These are phyloP conservation scores for Pteria penguin DNA, from an alignment of 2,888 invertebrate genomes.

Conservation along the genomic window DNA sequence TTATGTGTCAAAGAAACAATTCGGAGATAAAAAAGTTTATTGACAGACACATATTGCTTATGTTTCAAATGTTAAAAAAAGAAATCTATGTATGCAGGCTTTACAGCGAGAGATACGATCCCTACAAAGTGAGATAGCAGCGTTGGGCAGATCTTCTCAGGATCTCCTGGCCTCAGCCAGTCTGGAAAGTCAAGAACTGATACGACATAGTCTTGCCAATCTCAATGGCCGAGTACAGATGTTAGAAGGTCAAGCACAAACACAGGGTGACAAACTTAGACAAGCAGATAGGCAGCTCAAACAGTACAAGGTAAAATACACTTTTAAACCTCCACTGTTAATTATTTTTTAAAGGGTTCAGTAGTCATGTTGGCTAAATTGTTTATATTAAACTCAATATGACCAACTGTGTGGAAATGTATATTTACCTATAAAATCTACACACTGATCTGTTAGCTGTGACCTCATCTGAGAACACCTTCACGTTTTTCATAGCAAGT, in stretches of 20 bases:
- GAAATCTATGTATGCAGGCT: too few species aligned
- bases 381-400: too few species aligned
- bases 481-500: too few species aligned
- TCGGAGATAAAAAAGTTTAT: background rate
- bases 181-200: slow-evolving; percentile 64
- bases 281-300: slow-evolving; percentile 62
- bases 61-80: background rate
- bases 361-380: too few species aligned
- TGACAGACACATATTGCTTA: background rate
- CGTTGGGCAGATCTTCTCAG: slow-evolving; percentile 66
- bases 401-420: too few species aligned
- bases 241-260: slow-evolving; percentile 66
- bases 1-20: too few species aligned
- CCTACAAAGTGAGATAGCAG: slow-evolving; percentile 80
- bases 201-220: slow-evolving; percentile 65
- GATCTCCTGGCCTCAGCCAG: slow-evolving; percentile 62
- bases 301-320: slow-evolving; percentile 60
- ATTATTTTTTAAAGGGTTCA: background rate
- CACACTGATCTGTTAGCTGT: too few species aligned
- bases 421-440: too few species aligned
- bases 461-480: too few species aligned
- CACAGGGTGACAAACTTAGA: slow-evolving; percentile 65
- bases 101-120: slow-evolving; percentile 73
- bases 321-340: too few species aligned
- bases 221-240: slow-evolving; percentile 66